Conservation (phyloP, 2,888 invertebrate genomes). For the Drosophila ustulata region DNA sequence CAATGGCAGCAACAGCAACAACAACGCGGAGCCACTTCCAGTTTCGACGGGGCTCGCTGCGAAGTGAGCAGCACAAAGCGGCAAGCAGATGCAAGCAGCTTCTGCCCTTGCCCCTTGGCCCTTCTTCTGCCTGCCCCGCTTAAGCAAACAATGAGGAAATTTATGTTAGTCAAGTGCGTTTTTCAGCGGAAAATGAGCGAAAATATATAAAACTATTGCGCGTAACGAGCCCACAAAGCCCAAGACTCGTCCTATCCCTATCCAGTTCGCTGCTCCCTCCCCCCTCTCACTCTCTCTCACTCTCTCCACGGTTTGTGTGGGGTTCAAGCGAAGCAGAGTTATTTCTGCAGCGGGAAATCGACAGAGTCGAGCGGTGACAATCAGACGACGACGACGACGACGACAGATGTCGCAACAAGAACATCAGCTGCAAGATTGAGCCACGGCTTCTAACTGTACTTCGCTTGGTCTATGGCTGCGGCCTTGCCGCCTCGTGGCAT, state of each 20-base stretch:
- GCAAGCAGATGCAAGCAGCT: constrained; percentile 43
- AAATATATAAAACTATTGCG: constrained; percentile 68
- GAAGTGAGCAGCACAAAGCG: constrained; percentile 31
- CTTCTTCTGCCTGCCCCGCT: constrained; percentile 29
- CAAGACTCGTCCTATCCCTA: background rate
- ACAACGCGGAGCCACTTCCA: constrained; percentile 54
- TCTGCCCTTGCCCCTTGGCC: constrained; percentile 19
- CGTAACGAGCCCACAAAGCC: constrained; percentile 64
- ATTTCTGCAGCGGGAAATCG: constrained; percentile 7
- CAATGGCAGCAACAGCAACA: constrained; percentile 38
- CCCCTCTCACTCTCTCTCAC: constrained; percentile 1
- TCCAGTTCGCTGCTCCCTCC: background rate
- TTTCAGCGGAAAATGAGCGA: constrained; percentile 77
- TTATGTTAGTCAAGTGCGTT: constrained; percentile 79
- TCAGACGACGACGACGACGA: constrained; percentile 35
- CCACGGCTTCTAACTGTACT: constrained; percentile 56
- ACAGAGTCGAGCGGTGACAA: constrained; percentile 38
- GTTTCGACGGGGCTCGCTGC: constrained; percentile 54
- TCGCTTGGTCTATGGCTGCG: constrained; percentile 35
- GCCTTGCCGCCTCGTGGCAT: constrained; percentile 68
- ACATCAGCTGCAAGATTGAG: constrained; percentile 40
- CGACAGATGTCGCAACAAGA: constrained; percentile 61
- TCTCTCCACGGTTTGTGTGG: constrained; percentile 26
- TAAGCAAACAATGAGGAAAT: constrained; percentile 77
- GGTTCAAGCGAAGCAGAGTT: constrained; percentile 25